Conservation (phyloP, 2,113 vertebrate genomes). For the Austrofundulus limnaeus region DNA sequence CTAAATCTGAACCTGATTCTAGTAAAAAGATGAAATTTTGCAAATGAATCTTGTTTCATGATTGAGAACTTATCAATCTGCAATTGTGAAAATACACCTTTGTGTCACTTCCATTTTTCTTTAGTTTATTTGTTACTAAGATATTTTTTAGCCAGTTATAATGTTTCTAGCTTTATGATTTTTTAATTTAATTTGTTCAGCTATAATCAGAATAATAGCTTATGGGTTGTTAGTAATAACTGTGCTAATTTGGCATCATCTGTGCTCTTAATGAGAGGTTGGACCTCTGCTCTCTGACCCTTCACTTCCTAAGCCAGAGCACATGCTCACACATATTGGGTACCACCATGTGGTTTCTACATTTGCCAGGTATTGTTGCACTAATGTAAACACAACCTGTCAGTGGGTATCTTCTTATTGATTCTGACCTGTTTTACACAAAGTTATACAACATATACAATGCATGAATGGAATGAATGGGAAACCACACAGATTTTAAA, state of each 20-base stretch:
- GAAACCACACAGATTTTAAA: neutral
- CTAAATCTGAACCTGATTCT: too few species aligned
- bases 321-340: neutral
- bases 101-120: too few species aligned
- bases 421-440: neutral
- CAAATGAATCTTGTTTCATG: too few species aligned
- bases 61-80: too few species aligned
- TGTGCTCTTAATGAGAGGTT: neutral
- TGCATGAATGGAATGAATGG: neutral
- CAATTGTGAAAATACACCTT: too few species aligned
- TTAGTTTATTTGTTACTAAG: too few species aligned
- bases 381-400: neutral
- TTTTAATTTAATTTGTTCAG: neutral
- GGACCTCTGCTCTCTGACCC: constrained; percentile 1
- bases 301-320: neutral
- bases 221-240: neutral
- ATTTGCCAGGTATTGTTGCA: neutral
- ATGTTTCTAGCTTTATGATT: neutral
- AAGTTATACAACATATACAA: neutral
- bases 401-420: neutral
- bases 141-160: too few species aligned
- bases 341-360: neutral
- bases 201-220: neutral
- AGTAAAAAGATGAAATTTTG: too few species aligned
- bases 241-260: neutral